Conservation (phyloP, 2,888 invertebrate species). For the Homarus gammarus region DNA sequence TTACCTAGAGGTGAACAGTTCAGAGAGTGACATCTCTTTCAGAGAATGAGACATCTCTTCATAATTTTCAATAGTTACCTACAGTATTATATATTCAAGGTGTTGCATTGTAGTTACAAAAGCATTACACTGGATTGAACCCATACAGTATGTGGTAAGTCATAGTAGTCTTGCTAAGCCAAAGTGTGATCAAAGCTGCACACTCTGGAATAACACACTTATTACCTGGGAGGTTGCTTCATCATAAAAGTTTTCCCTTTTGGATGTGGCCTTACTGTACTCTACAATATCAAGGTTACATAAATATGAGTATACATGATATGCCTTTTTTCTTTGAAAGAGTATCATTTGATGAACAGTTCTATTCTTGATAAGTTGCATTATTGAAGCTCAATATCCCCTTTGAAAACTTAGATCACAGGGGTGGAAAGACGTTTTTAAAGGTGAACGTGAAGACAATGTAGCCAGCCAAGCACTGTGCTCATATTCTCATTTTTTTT, state of each 20-base stretch:
- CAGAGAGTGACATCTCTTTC: slow-evolving; percentile 26
- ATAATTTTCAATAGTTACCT: background rate
- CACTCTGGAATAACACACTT: background rate
- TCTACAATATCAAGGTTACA: slow-evolving; percentile 2
- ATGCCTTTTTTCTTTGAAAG: slow-evolving; percentile 27
- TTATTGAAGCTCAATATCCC: slow-evolving; percentile 49
- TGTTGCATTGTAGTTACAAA: background rate
- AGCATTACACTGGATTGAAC: background rate
- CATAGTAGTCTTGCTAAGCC: background rate
- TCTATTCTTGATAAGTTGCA: slow-evolving; percentile 40
- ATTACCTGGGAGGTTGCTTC: background rate
- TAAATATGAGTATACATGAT: background rate
- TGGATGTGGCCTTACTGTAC: background rate
- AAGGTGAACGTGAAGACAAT: slow-evolving; percentile 59
- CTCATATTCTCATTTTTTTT: slow-evolving; percentile 35
- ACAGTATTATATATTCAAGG: background rate
- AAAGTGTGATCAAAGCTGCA: background rate
- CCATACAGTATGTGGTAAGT: background rate
- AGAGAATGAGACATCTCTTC: slow-evolving; percentile 1
- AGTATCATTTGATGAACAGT: slow-evolving; percentile 21
- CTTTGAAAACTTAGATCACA: slow-evolving; percentile 49
- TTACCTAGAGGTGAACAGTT: slow-evolving; percentile 38
- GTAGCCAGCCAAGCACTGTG: slow-evolving; percentile 64
- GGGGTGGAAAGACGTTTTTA: slow-evolving; percentile 61
- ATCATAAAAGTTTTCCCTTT: background rate